These are phyloP conservation scores for Eupithecia inturbata DNA, from an alignment of 2,888 invertebrate species.

Conservation along the genomic window DNA sequence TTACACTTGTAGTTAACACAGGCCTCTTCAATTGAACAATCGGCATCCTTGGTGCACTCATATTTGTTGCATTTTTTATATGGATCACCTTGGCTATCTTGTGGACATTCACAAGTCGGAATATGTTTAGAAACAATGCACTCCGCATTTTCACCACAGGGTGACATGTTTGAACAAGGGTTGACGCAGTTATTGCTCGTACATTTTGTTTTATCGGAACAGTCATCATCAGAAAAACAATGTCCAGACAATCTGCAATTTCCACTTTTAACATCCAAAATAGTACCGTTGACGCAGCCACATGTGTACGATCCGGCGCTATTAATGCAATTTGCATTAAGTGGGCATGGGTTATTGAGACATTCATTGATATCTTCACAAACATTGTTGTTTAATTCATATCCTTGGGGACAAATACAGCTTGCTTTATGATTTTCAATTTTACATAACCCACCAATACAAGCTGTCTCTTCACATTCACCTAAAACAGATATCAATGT, in stretches of 20 bases:
- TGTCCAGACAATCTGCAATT: constrained; percentile 93
- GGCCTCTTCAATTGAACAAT: constrained; percentile 88
- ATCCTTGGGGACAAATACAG: constrained; percentile 91
- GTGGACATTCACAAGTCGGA: constrained; percentile 89
- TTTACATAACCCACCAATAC: constrained; percentile 92
- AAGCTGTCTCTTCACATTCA: constrained; percentile 91
- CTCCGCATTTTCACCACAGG: constrained; percentile 90
- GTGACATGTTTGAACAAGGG: constrained; percentile 87
- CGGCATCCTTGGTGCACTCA: constrained; percentile 91
- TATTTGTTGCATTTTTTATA: constrained; percentile 88
- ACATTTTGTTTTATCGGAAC: constrained; percentile 90
- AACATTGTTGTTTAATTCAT: constrained; percentile 85
- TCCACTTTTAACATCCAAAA: constrained; percentile 88
- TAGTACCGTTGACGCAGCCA: constrained; percentile 89
- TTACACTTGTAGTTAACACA: constrained; percentile 92
- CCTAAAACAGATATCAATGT: constrained; percentile 77
- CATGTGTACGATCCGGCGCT: constrained; percentile 91
- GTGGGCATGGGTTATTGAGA: constrained; percentile 89
- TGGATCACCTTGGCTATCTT: constrained; percentile 90
- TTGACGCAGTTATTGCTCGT: constrained; percentile 89
- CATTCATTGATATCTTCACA: constrained; percentile 95
- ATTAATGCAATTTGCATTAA: constrained; percentile 91
- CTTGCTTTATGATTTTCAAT: constrained; percentile 88
- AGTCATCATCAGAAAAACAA: constrained; percentile 91
- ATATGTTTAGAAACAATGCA: constrained; percentile 88